These are phyloP conservation scores for Apolygus lucorum DNA, from an alignment of 1,140 invertebrate genomes.

Conservation along the genomic window DNA sequence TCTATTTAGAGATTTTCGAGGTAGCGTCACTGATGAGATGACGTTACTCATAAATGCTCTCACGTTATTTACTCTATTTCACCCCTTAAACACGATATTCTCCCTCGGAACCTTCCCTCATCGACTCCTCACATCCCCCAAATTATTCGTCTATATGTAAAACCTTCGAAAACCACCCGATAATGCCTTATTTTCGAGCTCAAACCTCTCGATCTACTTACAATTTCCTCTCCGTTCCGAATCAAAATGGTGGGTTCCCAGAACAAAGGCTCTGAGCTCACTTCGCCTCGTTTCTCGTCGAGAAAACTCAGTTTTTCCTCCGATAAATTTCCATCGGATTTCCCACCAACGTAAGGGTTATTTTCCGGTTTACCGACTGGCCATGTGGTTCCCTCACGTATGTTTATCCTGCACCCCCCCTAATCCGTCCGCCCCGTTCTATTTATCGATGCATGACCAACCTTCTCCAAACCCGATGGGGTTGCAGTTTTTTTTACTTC, in stretches of 20 bases:
- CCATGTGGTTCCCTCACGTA: neutral
- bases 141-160: no score
- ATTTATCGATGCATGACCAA: slow-evolving; percentile 8
- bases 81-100: no score
- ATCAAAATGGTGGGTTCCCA: slow-evolving; percentile 33
- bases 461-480: neutral
- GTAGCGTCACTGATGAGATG: slow-evolving; percentile 31
- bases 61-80: neutral
- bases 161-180: no score
- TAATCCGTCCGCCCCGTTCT: slow-evolving; percentile 3
- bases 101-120: no score
- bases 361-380: neutral
- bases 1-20: slow-evolving; percentile 24
- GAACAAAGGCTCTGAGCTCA: neutral
- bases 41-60: slow-evolving; percentile 32
- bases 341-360: neutral
- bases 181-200: no score
- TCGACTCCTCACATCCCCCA: no score
- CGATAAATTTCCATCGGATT: neutral
- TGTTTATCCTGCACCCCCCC: slow-evolving; percentile 32
- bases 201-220: no score
- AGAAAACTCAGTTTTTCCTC: neutral
- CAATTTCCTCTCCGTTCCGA: slow-evolving; percentile 1
- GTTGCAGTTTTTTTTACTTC: neutral
- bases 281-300: neutral